Evolutionary conservation across 2,888 invertebrate genomes (phyloP).

Genomic region (Chaetogeoica ovagalla): DNA sequence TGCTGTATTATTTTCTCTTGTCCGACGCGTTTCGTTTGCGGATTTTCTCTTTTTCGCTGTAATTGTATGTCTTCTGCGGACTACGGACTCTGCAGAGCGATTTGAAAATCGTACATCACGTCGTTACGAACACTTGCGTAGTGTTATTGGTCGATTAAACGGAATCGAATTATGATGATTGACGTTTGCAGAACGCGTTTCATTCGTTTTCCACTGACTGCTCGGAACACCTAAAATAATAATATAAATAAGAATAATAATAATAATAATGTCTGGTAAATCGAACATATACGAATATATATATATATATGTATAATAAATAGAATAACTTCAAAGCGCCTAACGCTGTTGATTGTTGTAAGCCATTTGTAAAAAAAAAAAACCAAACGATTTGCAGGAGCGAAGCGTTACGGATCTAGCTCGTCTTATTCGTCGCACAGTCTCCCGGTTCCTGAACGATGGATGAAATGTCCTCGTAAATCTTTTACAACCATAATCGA

Average conservation of each 20-base stretch:
- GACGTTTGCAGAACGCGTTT: neutral
- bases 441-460: constrained; percentile 76
- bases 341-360: neutral
- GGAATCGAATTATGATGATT: constrained; percentile 18
- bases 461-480: constrained; percentile 87
- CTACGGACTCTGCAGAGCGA: neutral
- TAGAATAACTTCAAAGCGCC: neutral
- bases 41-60: neutral
- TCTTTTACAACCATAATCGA: constrained; percentile 72
- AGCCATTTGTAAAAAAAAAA: neutral
- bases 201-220: neutral
- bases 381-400: constrained; percentile 31
- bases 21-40: constrained; percentile 5
- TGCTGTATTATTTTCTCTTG: neutral
- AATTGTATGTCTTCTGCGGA: neutral
- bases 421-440: constrained; percentile 27
- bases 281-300: neutral
- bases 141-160: neutral
- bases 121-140: neutral
- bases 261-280: constrained; percentile 38
- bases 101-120: neutral
- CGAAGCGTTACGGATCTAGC: constrained; percentile 39
- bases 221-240: neutral
- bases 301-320: neutral
- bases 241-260: neutral